A percentile compares a stretch with the other conserved stretches of the same genome.
These are phyloP conservation scores for Palythoa grandis DNA, from an alignment of 92 coral and sea anemone genomes.

Conservation along the genomic window DNA sequence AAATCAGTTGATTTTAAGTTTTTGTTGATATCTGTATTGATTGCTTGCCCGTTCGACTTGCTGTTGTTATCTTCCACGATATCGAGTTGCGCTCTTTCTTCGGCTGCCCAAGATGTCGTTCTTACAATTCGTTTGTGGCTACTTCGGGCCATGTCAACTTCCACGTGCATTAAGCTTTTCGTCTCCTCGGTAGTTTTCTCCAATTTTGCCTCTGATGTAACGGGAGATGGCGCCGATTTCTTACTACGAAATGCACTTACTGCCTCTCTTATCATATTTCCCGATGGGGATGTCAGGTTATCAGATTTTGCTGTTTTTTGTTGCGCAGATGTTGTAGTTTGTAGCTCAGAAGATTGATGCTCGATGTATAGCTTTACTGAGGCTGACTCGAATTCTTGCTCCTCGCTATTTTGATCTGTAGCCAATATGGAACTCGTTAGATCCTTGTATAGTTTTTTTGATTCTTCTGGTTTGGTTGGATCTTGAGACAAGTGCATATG, in stretches of 20 bases:
- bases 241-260: background rate
- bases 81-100: background rate
- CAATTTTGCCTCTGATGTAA: background rate
- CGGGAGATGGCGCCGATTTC: background rate
- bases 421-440: background rate
- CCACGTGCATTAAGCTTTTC: slow-evolving; percentile 33
- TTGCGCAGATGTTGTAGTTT: background rate
- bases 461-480: background rate
- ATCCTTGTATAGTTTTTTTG: background rate
- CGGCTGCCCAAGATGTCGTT: slow-evolving; percentile 31
- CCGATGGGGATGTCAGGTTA: background rate
- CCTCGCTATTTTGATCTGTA: background rate
- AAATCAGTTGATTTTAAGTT: background rate
- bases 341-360: background rate
- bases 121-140: background rate
- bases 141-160: slow-evolving; percentile 6
- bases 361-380: background rate
- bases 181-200: background rate
- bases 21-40: background rate
- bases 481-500: background rate
- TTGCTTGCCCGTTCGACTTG: background rate
- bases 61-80: background rate
- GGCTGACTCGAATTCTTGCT: background rate
- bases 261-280: background rate
- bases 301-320: background rate